phyloP scores from a whole-genome alignment of 2,797 vertebrate species.

The Glossophaga mutica region DNA sequence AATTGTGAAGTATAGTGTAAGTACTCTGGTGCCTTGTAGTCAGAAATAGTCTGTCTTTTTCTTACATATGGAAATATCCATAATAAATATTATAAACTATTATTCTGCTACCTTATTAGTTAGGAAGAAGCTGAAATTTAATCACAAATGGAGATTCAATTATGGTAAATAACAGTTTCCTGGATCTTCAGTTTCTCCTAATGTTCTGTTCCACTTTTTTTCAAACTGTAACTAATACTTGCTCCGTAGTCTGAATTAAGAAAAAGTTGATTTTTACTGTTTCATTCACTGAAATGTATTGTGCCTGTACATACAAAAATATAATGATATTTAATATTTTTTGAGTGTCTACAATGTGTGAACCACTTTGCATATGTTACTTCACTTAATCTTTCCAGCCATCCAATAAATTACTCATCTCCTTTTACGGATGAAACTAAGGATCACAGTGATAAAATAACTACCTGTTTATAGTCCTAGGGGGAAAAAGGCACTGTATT shows the following conservation, averaged over 20 bases:
- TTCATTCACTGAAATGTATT: slow-evolving; percentile 11
- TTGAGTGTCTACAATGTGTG: not conserved
- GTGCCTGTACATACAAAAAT: slow-evolving; percentile 9
- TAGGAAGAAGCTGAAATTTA: not conserved
- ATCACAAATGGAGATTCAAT: not conserved
- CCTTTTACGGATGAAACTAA: slow-evolving; percentile 33
- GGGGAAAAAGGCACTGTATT: not conserved
- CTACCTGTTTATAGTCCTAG: not conserved
- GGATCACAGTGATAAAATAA: not conserved
- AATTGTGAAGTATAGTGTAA: not conserved
- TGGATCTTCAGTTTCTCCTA: not conserved
- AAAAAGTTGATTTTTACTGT: slow-evolving; percentile 38
- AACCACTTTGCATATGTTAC: not conserved
- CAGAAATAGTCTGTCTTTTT: not conserved
- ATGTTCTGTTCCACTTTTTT: not conserved
- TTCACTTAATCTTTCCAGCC: slow-evolving; percentile 37
- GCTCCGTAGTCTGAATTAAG: not conserved
- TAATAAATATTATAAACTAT: not conserved
- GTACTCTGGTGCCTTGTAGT: not conserved
- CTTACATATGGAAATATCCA: not conserved
- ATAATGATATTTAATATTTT: slow-evolving; percentile 36
- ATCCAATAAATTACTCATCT: slow-evolving; percentile 25
- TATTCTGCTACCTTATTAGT: not conserved
- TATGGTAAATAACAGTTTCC: not conserved
- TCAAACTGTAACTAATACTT: not conserved